phyloP scores from a whole-genome alignment of 2,113 vertebrate species.

The Salvelinus fontinalis region DNA sequence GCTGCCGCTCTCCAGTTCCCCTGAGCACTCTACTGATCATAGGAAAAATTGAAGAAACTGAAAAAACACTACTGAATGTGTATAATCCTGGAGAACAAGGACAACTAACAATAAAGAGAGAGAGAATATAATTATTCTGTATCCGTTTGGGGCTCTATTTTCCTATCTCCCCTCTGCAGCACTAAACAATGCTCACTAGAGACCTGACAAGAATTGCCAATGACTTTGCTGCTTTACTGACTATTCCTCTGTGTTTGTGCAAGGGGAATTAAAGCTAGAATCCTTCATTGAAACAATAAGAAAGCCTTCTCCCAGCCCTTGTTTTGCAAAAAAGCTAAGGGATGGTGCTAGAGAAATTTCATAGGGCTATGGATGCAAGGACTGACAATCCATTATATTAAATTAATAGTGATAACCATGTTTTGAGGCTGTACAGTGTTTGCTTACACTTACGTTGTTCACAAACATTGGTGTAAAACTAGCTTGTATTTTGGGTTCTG shows the following conservation, averaged over 20 bases:
- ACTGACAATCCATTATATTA: too few relatives aligned
- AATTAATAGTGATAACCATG: too few relatives aligned
- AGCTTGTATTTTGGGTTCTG: too few relatives aligned
- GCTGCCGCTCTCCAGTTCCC: conserved; percentile 27
- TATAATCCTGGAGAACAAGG: not conserved
- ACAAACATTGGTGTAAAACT: too few relatives aligned
- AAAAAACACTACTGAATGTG: not conserved
- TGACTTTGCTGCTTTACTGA: conserved; percentile 68
- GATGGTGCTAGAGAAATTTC: too few relatives aligned
- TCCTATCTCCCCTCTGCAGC: conserved; percentile 74
- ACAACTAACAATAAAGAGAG: not conserved
- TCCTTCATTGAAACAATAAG: conserved; percentile 28
- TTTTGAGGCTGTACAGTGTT: too few relatives aligned
- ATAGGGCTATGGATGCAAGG: too few relatives aligned
- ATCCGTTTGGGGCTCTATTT: conserved; percentile 65
- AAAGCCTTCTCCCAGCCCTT: too few relatives aligned
- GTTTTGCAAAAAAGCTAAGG: too few relatives aligned
- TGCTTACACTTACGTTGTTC: too few relatives aligned
- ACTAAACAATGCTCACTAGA: conserved; percentile 64
- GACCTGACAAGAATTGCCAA: conserved; percentile 77
- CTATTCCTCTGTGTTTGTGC: conserved; percentile 74
- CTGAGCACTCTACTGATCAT: not conserved
- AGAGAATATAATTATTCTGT: conserved; percentile 59
- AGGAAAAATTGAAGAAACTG: not conserved
- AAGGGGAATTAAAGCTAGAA: conserved; percentile 72